Evolutionary conservation across 2,888 invertebrate genomes (phyloP), one percentile per base, ranked within the genome.

Genomic region (Limnephilus marmoratus): DNA sequence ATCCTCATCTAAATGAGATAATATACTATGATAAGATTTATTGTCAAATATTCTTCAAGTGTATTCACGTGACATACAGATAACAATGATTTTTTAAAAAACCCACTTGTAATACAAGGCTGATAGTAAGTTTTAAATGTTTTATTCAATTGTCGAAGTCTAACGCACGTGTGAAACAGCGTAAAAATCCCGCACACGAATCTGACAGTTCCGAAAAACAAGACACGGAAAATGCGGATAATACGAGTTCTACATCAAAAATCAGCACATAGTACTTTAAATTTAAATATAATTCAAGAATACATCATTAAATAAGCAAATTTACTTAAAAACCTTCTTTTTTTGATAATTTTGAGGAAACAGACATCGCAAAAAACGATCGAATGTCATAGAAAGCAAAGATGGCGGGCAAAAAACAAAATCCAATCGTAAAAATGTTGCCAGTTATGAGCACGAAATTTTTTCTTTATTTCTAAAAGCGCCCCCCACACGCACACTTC

Each of bases 1-100:
- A 93, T 96, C 96, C 90, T 95, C 95, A 95, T 97, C 97, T 97
- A 94, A 90, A 90, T 15, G 1, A 90, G 68, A 87, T 4, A 87
- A 87, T 24, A 87, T 24, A 37, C 49, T 86, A 45, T 34, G 82
- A 29, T 31, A 45, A 85, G 13, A 29, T 86, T 86, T 45, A 86
- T 49, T 45, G 68, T 24, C 24, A 68, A 18, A 24, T 68, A 7
- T n/a, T 68, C 68, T 24, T 5, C 18, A 3, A 13, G 7, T 18
- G 68, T 7, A 68, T 68, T 68, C 68, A 68, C n/a, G 68, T 68
- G 68, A 68, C 68, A 68, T 68, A 9, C 68, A 68, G n/a, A 68
- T n/a, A 68, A 68, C 0, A 68, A 1, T 68, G 68, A 68, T 45
- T 12, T 45, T 1, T 7, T 24, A 68, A 24, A 68, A 68, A 49